Percentiles rank a stretch among this genome's conserved stretches.
Evolutionary conservation across 2,113 vertebrate species (phyloP).

Genomic region (Coryphaenoides rupestris): DNA sequence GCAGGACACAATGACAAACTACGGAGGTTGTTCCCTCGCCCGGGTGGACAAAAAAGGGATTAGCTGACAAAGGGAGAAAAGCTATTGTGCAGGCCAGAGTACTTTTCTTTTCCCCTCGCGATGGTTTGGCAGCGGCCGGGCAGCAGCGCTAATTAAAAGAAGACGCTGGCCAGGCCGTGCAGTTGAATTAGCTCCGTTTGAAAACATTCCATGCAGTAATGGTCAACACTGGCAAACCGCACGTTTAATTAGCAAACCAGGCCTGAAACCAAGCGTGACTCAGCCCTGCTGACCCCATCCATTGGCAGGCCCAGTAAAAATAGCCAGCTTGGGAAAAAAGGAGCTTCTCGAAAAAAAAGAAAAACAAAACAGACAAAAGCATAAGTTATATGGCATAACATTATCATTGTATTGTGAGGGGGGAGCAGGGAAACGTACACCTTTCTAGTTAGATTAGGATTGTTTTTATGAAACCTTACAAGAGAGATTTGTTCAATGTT

Average conservation of each 20-base stretch:
- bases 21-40: slow-evolving; percentile 9
- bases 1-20: slow-evolving; percentile 38
- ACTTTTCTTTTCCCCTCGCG: slow-evolving; percentile 50
- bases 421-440: slow-evolving; percentile 21
- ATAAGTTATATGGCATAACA: slow-evolving; percentile 29
- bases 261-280: slow-evolving; percentile 70
- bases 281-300: slow-evolving; percentile 69
- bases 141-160: slow-evolving; percentile 70
- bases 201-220: slow-evolving; percentile 75
- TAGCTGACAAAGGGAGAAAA: slow-evolving; percentile 54
- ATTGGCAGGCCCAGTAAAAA: slow-evolving; percentile 68
- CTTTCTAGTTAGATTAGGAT: slow-evolving; percentile 20
- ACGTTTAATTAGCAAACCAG: slow-evolving; percentile 78
- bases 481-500: no score
- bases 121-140: slow-evolving; percentile 56
- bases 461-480: no score
- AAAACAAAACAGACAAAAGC: slow-evolving; percentile 12
- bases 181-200: slow-evolving; percentile 69
- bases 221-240: slow-evolving; percentile 70
- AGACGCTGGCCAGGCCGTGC: slow-evolving; percentile 62
- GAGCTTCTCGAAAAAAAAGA: slow-evolving; percentile 59
- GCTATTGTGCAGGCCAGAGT: slow-evolving; percentile 52
- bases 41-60: slow-evolving; percentile 55
- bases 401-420: slow-evolving; percentile 37
- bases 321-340: slow-evolving; percentile 73